Conservation (phyloP, 2,888 invertebrate species). For the Caprella mutica region DNA sequence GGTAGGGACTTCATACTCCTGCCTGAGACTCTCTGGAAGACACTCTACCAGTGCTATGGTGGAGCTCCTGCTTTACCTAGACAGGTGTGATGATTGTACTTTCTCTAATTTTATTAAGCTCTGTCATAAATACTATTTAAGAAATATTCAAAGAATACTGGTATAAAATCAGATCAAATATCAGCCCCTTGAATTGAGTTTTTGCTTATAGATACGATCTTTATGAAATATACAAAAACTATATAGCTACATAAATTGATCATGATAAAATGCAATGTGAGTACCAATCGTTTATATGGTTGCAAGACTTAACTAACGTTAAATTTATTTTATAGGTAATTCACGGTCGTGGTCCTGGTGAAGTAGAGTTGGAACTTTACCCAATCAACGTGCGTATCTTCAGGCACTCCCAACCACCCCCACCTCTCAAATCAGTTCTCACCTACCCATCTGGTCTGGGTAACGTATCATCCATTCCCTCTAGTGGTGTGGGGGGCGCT, state of each 20-base stretch:
- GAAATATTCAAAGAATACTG: too few species aligned
- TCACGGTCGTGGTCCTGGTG: slow-evolving; percentile 51
- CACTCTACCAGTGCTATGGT: slow-evolving; percentile 70
- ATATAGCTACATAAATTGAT: too few species aligned
- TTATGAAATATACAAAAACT: too few species aligned
- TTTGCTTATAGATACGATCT: too few species aligned
- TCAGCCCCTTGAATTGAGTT: too few species aligned
- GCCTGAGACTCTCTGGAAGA: slow-evolving; percentile 77
- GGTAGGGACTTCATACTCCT: slow-evolving; percentile 74
- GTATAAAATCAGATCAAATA: too few species aligned
- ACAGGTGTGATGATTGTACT: slow-evolving; percentile 51
- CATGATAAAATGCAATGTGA: too few species aligned
- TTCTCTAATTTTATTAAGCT: neutral
- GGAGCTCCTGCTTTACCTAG: slow-evolving; percentile 67
- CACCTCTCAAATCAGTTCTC: slow-evolving; percentile 36
- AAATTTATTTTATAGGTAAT: slow-evolving; percentile 55
- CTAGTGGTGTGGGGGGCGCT: too few species aligned
- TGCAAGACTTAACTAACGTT: too few species aligned
- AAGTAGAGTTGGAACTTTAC: slow-evolving; percentile 70
- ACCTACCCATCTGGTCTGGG: too few species aligned
- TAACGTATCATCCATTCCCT: too few species aligned
- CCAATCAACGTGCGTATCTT: slow-evolving; percentile 64
- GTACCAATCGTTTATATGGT: too few species aligned
- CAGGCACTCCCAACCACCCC: slow-evolving; percentile 50
- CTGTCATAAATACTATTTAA: neutral